Conservation (phyloP, 1,140 invertebrate species). For the Zaprionus gabonicus region DNA sequence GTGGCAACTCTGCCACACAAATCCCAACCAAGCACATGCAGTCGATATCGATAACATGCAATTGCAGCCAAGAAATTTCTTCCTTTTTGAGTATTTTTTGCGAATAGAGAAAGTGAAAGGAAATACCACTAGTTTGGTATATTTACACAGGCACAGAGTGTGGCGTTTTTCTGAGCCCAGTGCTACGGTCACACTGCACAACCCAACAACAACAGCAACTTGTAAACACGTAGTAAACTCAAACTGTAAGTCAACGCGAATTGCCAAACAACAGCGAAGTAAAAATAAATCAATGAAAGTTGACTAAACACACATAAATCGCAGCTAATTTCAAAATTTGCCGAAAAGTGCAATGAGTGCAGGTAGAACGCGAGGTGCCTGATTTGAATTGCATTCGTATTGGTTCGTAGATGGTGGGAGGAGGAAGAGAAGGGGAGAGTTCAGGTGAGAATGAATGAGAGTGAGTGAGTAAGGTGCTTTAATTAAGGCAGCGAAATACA, state of each 20-base stretch:
- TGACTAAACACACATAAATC: not conserved
- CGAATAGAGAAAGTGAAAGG: conserved; percentile 10
- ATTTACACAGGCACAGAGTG: not conserved
- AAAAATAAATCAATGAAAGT: conserved; percentile 6
- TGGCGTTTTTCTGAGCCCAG: conserved; percentile 5
- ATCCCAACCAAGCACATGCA: not conserved
- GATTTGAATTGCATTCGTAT: conserved; percentile 16
- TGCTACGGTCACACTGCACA: conserved; percentile 33
- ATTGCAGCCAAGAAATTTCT: not conserved
- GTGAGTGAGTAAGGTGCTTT: not conserved
- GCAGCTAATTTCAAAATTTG: conserved; percentile 10
- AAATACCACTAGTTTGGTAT: conserved; percentile 12
- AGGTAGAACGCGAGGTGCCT: conserved; percentile 18
- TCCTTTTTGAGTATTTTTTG: conserved; percentile 7
- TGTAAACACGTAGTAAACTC: conserved; percentile 61
- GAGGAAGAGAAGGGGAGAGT: conserved; percentile 22
- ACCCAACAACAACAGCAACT: conserved; percentile 40
- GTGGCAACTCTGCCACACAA: conserved; percentile 21
- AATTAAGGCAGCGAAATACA: conserved; percentile 32
- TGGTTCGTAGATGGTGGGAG: conserved; percentile 5
- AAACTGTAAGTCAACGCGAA: conserved; percentile 39
- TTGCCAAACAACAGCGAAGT: conserved; percentile 17
- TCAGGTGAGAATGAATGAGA: conserved; percentile 22
- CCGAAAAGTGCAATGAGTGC: conserved; percentile 10
- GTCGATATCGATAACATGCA: conserved; percentile 30